Evolutionary conservation across 2,888 invertebrate genomes (phyloP).

Genomic region (Gari tellinella): DNA sequence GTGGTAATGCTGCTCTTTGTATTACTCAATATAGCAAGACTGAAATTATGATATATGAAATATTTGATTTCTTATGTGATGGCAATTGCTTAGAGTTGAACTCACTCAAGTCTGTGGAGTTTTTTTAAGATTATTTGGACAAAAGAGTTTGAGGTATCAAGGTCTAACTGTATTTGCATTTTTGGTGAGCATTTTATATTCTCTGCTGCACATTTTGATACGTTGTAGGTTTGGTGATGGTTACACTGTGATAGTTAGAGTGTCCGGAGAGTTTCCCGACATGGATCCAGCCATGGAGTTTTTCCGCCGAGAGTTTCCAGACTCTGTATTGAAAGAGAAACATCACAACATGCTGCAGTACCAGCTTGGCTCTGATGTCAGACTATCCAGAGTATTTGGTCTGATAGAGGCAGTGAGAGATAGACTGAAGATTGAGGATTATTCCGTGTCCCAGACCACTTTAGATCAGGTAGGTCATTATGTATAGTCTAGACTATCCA

Average conservation of each 20-base stretch:
- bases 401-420: constrained; percentile 84
- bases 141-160: too few species aligned
- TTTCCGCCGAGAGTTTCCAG: constrained; percentile 71
- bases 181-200: too few species aligned
- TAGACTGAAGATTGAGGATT: constrained; percentile 85
- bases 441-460: constrained; percentile 87
- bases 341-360: constrained; percentile 85
- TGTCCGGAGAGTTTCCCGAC: constrained; percentile 74
- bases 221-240: constrained; percentile 83
- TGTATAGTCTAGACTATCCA: too few species aligned
- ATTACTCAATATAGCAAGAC: too few species aligned
- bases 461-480: constrained; percentile 86
- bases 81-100: too few species aligned
- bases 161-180: too few species aligned
- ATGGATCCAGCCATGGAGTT: constrained; percentile 71
- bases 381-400: constrained; percentile 85
- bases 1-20: too few species aligned
- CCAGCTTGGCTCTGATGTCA: constrained; percentile 79
- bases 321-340: constrained; percentile 75
- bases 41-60: too few species aligned
- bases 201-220: too few species aligned
- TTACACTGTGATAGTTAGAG: constrained; percentile 81
- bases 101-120: too few species aligned
- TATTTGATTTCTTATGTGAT: too few species aligned
- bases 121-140: too few species aligned